Evolutionary conservation across 2,113 vertebrate species (phyloP).

Genomic region (Epinephelus lanceolatus): DNA sequence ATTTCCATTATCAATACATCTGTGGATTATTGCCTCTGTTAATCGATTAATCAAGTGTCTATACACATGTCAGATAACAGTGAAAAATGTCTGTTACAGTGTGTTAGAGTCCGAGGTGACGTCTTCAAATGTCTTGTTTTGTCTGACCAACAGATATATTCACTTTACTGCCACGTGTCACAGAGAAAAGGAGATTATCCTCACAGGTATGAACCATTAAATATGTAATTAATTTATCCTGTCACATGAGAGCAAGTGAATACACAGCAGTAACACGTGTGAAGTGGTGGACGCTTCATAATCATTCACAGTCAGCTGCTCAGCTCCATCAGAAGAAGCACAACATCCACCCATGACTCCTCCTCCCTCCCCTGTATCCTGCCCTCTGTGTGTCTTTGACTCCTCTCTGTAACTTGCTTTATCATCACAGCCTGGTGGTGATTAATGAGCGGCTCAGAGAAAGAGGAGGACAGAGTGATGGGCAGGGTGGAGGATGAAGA

Average conservation of each 20-base stretch:
- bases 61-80: not conserved
- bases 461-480: not conserved
- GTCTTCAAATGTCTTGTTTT: too few relatives aligned
- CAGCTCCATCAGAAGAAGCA: not conserved
- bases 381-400: slow-evolving; percentile 18
- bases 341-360: not conserved
- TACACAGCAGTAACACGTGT: not conserved
- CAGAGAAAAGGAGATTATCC: too few relatives aligned
- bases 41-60: not conserved
- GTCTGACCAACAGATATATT: too few relatives aligned
- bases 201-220: too few relatives aligned
- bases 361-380: not conserved
- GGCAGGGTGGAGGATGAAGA: not conserved
- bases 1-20: not conserved
- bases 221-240: too few relatives aligned
- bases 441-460: slow-evolving; percentile 42
- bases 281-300: slow-evolving; percentile 8
- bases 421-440: slow-evolving; percentile 28
- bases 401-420: not conserved
- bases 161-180: too few relatives aligned
- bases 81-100: not conserved
- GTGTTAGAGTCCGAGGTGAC: too few relatives aligned
- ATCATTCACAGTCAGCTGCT: slow-evolving; percentile 1
- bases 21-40: not conserved
- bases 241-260: not conserved